phyloP scores from a whole-genome alignment of 2,797 vertebrate species.

The Karalla daura region DNA sequence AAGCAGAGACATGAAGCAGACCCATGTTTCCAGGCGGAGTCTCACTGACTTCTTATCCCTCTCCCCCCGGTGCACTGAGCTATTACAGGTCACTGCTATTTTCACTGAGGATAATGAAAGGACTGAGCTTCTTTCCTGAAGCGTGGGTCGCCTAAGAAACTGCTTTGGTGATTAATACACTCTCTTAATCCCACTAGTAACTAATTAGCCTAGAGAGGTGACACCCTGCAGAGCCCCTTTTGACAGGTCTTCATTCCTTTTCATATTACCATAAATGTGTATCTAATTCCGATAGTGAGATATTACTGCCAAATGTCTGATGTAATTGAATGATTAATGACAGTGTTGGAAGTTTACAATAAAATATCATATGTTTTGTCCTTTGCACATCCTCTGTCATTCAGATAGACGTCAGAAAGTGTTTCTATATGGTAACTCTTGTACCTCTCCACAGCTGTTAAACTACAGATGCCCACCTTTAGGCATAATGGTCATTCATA shows the following conservation, averaged over 20 bases:
- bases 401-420: no score
- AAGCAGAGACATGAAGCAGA: no score
- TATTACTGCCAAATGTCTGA: background rate
- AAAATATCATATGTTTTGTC: no score
- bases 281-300: background rate
- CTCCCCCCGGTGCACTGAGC: background rate
- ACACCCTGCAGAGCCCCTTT: slow-evolving; percentile 6
- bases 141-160: slow-evolving; percentile 3
- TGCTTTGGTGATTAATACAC: slow-evolving; percentile 9
- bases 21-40: background rate
- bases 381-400: no score
- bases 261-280: background rate
- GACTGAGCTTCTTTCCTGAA: slow-evolving; percentile 8
- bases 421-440: no score
- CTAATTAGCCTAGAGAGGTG: slow-evolving; percentile 37
- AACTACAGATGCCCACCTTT: background rate
- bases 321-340: background rate
- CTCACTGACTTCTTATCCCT: background rate
- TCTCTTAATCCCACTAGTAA: slow-evolving; percentile 5
- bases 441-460: no score
- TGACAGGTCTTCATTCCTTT: background rate
- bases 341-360: background rate
- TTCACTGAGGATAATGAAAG: slow-evolving; percentile 1
- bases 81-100: background rate
- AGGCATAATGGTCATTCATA: slow-evolving; percentile 31